phyloP scores from a whole-genome alignment of 2,888 invertebrate genomes.

The Macrophya annulata region DNA sequence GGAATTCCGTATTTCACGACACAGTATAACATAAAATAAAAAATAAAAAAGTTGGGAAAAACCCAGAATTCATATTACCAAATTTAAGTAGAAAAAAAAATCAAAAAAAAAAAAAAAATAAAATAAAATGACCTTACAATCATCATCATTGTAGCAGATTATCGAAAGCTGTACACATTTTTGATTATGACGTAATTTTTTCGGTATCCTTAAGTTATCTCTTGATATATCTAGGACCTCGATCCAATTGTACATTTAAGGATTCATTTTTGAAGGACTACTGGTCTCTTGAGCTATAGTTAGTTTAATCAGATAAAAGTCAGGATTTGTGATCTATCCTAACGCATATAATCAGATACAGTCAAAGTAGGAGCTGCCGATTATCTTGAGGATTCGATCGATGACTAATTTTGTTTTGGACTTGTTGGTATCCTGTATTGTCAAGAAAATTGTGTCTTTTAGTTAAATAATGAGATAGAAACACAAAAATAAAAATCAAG shows the following conservation, averaged over 20 bases:
- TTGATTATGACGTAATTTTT: too few species aligned
- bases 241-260: too few species aligned
- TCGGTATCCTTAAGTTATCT: too few species aligned
- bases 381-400: too few species aligned
- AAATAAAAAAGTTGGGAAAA: not conserved
- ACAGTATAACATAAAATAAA: not conserved
- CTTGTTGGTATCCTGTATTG: not conserved
- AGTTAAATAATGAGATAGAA: not conserved
- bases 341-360: too few species aligned
- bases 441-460: not conserved
- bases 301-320: not conserved
- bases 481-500: too few species aligned
- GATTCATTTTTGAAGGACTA: not conserved
- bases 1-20: not conserved
- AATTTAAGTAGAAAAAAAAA: not conserved
- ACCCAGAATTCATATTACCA: not conserved
- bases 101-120: too few species aligned
- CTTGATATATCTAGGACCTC: too few species aligned
- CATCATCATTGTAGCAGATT: not conserved
- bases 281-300: not conserved
- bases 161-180: not conserved
- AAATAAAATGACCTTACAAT: not conserved
- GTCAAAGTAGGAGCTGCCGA: too few species aligned
- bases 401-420: too few species aligned
- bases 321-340: not conserved